A percentile compares a stretch with the other conserved stretches of the same genome.
phyloP scores from a whole-genome alignment of 2,113 vertebrate species.

The Orientallactaga bullata region DNA sequence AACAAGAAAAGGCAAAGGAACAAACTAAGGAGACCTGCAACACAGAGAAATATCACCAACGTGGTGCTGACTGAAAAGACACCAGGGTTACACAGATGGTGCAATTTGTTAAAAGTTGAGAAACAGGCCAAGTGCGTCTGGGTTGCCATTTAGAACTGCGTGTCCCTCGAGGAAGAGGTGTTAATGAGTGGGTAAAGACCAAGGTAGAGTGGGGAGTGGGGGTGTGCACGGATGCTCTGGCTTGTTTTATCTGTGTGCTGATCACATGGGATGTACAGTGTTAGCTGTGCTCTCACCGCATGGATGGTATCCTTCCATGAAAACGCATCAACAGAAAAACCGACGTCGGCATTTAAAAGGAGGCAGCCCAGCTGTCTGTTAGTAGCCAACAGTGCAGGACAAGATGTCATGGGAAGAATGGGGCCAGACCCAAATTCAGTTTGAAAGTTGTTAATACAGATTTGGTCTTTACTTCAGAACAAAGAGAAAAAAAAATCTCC shows the following conservation, averaged over 20 bases:
- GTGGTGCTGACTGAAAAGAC: neutral
- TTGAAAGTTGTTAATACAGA: neutral
- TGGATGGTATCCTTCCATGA: neutral
- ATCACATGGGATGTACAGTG: neutral
- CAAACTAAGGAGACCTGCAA: neutral
- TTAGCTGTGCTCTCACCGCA: neutral
- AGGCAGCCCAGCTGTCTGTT: neutral
- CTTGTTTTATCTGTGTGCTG: neutral
- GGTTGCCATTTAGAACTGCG: neutral
- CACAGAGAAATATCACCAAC: neutral
- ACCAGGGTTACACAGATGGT: neutral
- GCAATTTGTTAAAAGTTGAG: neutral
- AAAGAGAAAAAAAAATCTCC: neutral
- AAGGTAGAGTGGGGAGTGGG: neutral
- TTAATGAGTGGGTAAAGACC: neutral
- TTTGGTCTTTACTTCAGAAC: neutral
- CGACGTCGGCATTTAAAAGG: neutral
- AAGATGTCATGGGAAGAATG: accelerated
- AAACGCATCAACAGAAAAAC: neutral
- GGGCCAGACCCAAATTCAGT: neutral
- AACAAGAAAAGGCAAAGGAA: neutral
- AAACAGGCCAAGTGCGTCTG: neutral
- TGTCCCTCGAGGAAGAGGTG: neutral
- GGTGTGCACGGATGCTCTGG: neutral
- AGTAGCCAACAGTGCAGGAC: too few relatives aligned